These are phyloP conservation scores for Nomada goodeniana DNA, from an alignment of 2,888 invertebrate genomes.

Conservation along the genomic window DNA sequence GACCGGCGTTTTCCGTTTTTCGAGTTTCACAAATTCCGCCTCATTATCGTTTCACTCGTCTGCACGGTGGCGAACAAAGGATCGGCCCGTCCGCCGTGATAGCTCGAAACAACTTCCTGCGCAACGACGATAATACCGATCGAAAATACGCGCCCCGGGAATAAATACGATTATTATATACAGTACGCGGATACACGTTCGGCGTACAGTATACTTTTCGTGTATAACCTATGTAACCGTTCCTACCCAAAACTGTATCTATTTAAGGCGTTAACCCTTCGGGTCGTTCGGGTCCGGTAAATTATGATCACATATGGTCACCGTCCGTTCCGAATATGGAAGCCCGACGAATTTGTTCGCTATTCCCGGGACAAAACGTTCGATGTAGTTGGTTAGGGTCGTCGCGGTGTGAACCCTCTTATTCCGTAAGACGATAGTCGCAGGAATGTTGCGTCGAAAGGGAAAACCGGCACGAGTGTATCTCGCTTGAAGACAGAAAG, in stretches of 20 bases:
- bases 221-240: no score
- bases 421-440: no score
- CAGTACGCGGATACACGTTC: no score
- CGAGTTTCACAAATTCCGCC: conserved; percentile 2
- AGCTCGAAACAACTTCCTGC: conserved; percentile 3
- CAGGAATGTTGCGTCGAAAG: no score
- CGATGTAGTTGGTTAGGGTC: no score
- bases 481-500: no score
- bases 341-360: not conserved
- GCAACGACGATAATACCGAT: conserved; percentile 16
- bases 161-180: no score
- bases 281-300: not conserved
- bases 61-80: conserved; percentile 31
- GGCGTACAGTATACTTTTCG: no score
- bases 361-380: no score
- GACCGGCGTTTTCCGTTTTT: not conserved
- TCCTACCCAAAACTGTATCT: not conserved
- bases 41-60: not conserved
- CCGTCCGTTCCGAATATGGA: not conserved
- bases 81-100: not conserved
- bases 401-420: no score
- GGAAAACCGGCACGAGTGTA: no score
- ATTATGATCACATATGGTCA: not conserved
- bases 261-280: not conserved
- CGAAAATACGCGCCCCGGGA: no score